Evolutionary conservation across 2,888 invertebrate genomes (phyloP), one percentile per base, ranked within the genome.

Genomic region (Parasteatoda lunata): DNA sequence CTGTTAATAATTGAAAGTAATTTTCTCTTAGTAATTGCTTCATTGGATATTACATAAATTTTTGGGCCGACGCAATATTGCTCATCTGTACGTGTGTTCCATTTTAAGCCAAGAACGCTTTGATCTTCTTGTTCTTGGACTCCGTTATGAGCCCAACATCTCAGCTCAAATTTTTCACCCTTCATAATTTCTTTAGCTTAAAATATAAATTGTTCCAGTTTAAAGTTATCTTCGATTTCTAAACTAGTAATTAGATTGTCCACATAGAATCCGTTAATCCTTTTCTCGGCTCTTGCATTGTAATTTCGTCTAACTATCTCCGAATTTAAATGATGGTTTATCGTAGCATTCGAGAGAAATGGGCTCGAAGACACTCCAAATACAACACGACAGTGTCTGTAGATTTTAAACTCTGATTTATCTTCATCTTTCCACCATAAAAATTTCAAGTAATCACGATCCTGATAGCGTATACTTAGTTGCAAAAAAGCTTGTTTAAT

Each of bases 401-500:
- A 72, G 45, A 48, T n/a, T 8, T 72, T 4, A 47, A 66, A n/a
- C 47, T 59, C 15, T 5, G 65, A n/a, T 3, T 11, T 6, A 11
- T 77, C 51, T 47, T n/a, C 8, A 2, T n/a, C 13, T 5, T 66
- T 49, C 77, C 77, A 77, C 66, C 77, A 66, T 51, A 77, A 65
- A 15, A 77, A 77, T 51, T 51, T 65, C 66, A 49, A 66, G 8
- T 66, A 13, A 49, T 66, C 51, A 9, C 15, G 30, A 49, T 65
- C 66, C 15, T 66, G 5, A n/a, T 6, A 5, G 5, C 66, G 9
- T 59, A 76, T 47, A 68, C 77, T 11, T 15, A 77, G 13, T 65
- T 77, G 68, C 8, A 77, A 47, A 65, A 76, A 76, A 9, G 76
- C 65, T 76, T 76, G 65, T 9, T 76, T 76, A 2, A 76, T 65